These are phyloP conservation scores for Calycopis cecrops DNA, from an alignment of 1,140 invertebrate species.

Conservation along the genomic window DNA sequence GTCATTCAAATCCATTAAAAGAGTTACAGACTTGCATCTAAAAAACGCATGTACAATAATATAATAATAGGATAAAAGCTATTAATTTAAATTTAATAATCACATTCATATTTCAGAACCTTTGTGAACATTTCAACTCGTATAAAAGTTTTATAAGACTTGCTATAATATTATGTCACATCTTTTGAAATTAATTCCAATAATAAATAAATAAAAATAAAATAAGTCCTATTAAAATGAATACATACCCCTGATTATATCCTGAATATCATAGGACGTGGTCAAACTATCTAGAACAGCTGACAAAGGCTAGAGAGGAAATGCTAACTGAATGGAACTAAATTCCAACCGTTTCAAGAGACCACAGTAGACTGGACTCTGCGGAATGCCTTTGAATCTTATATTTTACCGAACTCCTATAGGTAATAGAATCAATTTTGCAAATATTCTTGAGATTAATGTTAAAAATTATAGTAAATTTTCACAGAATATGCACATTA, in stretches of 20 bases:
- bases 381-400: slow-evolving; percentile 29
- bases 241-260: not conserved
- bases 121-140: no score
- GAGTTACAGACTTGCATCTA: no score
- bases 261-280: slow-evolving; percentile 11
- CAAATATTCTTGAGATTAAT: not conserved
- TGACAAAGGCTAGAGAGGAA: slow-evolving; percentile 66
- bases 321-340: slow-evolving; percentile 66
- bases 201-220: not conserved
- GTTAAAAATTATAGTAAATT: no score
- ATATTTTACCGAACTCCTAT: not conserved
- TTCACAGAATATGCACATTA: no score
- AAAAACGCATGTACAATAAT: no score
- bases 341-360: slow-evolving; percentile 56
- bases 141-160: no score
- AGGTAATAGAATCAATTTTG: slow-evolving; percentile 5
- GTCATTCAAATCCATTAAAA: no score
- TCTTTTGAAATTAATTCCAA: no score
- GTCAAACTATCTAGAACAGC: slow-evolving; percentile 44
- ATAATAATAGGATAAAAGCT: no score
- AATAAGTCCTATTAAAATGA: not conserved
- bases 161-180: no score
- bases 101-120: no score
- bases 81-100: no score
- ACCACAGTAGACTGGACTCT: slow-evolving; percentile 43